Base-by-base conservation (phyloP, 1,140 invertebrate species). In the Cydia splendana region DNA sequence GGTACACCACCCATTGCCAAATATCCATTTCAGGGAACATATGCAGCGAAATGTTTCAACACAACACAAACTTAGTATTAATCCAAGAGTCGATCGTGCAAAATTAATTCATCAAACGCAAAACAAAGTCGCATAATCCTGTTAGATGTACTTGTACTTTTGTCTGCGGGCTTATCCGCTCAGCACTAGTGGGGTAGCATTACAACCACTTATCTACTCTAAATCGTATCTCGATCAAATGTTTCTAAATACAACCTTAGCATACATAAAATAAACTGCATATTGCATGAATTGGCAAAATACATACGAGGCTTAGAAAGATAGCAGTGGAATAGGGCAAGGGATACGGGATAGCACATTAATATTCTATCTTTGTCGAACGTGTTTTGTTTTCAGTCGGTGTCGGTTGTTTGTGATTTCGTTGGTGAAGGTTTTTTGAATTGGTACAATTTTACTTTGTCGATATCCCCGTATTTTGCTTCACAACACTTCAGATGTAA, bases 351-450 rank as follows among this genome's bases (percentile, higher is more conserved):
- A 77, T 79, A 80, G 78, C 80, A 81, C 86, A 87, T 89, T 88
- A 88, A 87, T 88, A 89, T 89, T 89, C 84, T 84, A 89, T 87
- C 81, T 87, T 80, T 81, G 84, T 85, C 83, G 83, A 84, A 86
- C 83, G 82, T 82, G 78, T 87, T 85, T 85, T 87, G 84, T 87
- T 86, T 85, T 78, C 81, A 78, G 76, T 82, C 75, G 65, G 67
- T 42, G 67, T 71, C 15, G 67, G 67, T 34, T 69, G 71, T 80
- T 79, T 81, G 81, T 81, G 81, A 81, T 83, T 83, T 81, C 77
- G 79, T 81, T 77, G 78, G 78, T 77, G 75, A 79, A 77, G 45
- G 74, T 45, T 71, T 71, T 71, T 71, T 13, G 34, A 71, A 71
- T 71, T n/a, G 65, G 20, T 62, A 24, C 57, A 62, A 24, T 62